Conservation (phyloP, 1,140 invertebrate species). For the Drosophila willistoni region DNA sequence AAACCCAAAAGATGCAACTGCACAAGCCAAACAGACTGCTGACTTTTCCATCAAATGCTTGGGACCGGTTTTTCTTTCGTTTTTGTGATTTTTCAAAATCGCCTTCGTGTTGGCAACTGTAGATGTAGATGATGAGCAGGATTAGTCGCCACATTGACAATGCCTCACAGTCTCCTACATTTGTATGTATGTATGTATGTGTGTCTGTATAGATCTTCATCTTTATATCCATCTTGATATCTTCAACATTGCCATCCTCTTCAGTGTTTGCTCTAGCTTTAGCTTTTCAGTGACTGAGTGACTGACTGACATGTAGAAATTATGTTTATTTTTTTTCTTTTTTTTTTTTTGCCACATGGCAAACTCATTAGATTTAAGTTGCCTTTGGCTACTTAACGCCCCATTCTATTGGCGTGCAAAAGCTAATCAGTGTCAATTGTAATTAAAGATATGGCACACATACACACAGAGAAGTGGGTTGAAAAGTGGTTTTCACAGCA, state of each 20-base stretch:
- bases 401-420: conserved; percentile 61
- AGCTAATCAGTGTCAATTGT: conserved; percentile 76
- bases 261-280: conserved; percentile 20
- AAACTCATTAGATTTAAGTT: conserved; percentile 56
- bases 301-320: conserved; percentile 74
- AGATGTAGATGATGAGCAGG: conserved; percentile 76
- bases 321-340: conserved; percentile 52
- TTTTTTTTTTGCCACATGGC: conserved; percentile 71
- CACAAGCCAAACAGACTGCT: conserved; percentile 3
- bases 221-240: not conserved
- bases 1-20: not conserved
- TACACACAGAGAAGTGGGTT: too few species aligned
- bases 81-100: conserved; percentile 70
- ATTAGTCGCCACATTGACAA: conserved; percentile 73
- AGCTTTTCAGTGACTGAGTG: conserved; percentile 53
- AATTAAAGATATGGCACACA: conserved; percentile 54
- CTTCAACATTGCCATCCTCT: conserved; percentile 4
- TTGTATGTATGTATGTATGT: not conserved
- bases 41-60: conserved; percentile 69
- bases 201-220: not conserved
- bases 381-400: conserved; percentile 72
- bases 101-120: conserved; percentile 57
- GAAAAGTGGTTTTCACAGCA: not conserved
- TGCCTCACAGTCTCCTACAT: conserved; percentile 36
- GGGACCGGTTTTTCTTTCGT: conserved; percentile 54